phyloP scores from a whole-genome alignment of 1,140 invertebrate genomes.

The Macrostomum lignano region DNA sequence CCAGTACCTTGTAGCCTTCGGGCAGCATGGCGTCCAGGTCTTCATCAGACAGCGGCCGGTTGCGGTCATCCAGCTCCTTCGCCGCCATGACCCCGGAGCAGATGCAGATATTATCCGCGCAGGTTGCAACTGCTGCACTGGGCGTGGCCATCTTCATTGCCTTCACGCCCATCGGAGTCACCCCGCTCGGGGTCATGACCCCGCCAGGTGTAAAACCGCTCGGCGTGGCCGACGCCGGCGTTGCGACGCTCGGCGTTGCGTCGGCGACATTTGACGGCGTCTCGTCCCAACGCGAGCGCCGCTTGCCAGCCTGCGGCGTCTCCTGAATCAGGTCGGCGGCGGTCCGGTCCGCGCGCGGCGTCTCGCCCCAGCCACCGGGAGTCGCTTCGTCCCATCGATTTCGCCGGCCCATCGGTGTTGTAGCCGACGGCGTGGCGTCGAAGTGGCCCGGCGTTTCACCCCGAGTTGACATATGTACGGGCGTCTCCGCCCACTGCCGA shows the following conservation, averaged over 20 bases:
- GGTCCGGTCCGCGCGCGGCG: not conserved
- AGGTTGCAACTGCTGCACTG: constrained; percentile 41
- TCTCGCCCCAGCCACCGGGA: constrained; percentile 33
- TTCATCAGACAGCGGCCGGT: constrained; percentile 74
- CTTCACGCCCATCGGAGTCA: constrained; percentile 71
- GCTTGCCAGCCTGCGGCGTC: constrained; percentile 65
- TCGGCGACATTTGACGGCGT: constrained; percentile 36
- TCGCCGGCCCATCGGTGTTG: no score
- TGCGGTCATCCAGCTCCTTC: constrained; percentile 85
- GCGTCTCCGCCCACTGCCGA: no score
- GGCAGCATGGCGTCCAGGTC: constrained; percentile 89
- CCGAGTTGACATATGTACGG: no score
- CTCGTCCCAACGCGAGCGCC: constrained; percentile 79
- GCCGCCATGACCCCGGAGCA: no score
- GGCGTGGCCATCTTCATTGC: constrained; percentile 94
- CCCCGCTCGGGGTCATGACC: constrained; percentile 19
- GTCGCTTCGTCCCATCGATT: constrained; percentile 62
- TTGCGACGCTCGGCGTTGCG: constrained; percentile 20
- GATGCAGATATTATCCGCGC: no score
- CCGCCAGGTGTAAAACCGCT: constrained; percentile 32
- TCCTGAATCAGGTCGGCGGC: constrained; percentile 49
- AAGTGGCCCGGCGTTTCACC: no score
- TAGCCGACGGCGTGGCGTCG: no score
- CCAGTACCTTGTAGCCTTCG: constrained; percentile 76
- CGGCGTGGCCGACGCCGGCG: constrained; percentile 11